These are phyloP conservation scores for Euthynnus affinis DNA, from an alignment of 2,797 vertebrate genomes.

Conservation along the genomic window DNA sequence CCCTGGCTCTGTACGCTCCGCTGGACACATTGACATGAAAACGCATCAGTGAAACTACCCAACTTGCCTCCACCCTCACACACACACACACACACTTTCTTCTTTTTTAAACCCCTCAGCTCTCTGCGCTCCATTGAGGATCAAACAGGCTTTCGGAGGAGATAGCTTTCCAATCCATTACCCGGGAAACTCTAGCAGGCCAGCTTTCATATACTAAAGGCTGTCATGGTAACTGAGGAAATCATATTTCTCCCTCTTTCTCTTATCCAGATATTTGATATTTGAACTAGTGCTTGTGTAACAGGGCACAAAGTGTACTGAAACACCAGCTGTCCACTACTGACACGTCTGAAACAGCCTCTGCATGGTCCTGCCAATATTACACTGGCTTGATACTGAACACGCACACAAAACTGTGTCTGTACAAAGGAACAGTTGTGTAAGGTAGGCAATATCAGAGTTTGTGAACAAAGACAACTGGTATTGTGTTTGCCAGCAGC, in stretches of 20 bases:
- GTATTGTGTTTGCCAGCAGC: conserved; percentile 18
- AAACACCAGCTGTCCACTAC: conserved; percentile 67
- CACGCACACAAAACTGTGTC: neutral
- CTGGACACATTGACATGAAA: conserved; percentile 45
- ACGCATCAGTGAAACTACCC: conserved; percentile 34
- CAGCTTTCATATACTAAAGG: conserved; percentile 52
- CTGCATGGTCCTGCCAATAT: conserved; percentile 30
- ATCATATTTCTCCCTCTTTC: conserved; percentile 49
- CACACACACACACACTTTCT: conserved; percentile 12
- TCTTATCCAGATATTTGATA: conserved; percentile 67
- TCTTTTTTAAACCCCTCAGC: conserved; percentile 62
- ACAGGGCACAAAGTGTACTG: conserved; percentile 48
- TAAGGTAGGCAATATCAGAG: conserved; percentile 7
- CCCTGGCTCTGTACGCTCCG: conserved; percentile 35
- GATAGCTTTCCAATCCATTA: conserved; percentile 78
- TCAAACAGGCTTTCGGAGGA: conserved; percentile 75
- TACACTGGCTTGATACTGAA: conserved; percentile 13
- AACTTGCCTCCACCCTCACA: conserved; percentile 14
- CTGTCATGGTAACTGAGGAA: conserved; percentile 75
- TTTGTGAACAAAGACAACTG: conserved; percentile 7
- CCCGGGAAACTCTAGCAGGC: conserved; percentile 58
- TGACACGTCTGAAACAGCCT: conserved; percentile 52
- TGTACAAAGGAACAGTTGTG: conserved; percentile 48
- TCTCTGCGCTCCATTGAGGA: conserved; percentile 58
- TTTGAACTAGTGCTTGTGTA: conserved; percentile 63